These are phyloP conservation scores for Pachyseris speciosa DNA, from an alignment of 64 coral and sea anemone species.

Conservation along the genomic window DNA sequence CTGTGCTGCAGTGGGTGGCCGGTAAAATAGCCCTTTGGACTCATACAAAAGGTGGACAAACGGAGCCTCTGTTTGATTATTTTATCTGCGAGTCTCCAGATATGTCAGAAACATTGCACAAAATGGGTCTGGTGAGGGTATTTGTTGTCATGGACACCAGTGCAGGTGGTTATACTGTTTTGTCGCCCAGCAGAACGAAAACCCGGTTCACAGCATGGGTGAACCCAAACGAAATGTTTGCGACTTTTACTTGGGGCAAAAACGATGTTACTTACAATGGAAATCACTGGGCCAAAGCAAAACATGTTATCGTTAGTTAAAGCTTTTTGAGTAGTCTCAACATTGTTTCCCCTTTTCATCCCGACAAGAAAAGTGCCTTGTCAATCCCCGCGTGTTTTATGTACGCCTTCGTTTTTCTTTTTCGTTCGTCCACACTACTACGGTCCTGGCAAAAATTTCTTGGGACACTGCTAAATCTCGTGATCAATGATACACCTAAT, in stretches of 20 bases:
- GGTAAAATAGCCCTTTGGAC: conserved; percentile 3
- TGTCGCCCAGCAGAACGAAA: not conserved
- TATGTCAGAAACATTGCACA: not conserved
- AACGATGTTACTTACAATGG: not conserved
- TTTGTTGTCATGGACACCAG: not conserved
- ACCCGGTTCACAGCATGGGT: not conserved
- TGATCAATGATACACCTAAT: too few species aligned
- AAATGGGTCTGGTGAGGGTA: not conserved
- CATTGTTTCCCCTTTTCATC: not conserved
- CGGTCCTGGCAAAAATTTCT: too few species aligned
- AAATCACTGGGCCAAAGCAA: not conserved
- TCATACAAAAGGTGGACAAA: not conserved
- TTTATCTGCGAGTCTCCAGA: conserved; percentile 8
- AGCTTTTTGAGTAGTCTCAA: not conserved
- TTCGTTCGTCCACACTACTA: too few species aligned
- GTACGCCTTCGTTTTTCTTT: too few species aligned
- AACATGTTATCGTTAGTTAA: not conserved
- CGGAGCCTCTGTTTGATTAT: not conserved
- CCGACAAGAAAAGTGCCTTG: too few species aligned
- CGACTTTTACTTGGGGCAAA: not conserved
- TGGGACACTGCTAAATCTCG: too few species aligned
- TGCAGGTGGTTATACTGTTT: not conserved
- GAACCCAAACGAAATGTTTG: not conserved
- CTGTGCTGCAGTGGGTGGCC: not conserved
- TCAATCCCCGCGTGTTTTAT: too few species aligned